These are phyloP conservation scores for Acronicta leporina DNA, from an alignment of 2,888 invertebrate species.

Conservation along the genomic window DNA sequence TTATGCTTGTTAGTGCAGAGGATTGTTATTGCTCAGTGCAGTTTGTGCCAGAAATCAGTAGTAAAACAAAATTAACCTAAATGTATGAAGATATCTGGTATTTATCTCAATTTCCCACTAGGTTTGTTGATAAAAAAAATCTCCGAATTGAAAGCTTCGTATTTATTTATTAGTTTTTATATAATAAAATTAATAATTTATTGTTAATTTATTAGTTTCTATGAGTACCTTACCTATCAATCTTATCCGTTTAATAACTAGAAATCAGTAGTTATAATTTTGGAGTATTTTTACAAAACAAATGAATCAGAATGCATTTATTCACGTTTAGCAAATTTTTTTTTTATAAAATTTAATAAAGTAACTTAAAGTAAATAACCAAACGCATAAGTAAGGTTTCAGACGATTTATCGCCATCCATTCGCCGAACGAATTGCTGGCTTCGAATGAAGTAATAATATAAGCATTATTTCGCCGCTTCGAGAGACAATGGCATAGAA, in stretches of 20 bases:
- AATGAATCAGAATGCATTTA: background rate
- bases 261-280: too few species aligned
- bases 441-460: constrained; percentile 23
- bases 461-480: constrained; percentile 11
- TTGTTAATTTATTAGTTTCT: too few species aligned
- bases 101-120: background rate
- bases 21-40: constrained; percentile 48
- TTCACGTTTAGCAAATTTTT: background rate
- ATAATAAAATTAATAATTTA: too few species aligned
- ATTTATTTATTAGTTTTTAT: too few species aligned
- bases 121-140: too few species aligned
- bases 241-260: too few species aligned
- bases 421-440: constrained; percentile 34
- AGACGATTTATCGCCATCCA: constrained; percentile 39
- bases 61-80: constrained; percentile 17
- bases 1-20: constrained; percentile 59
- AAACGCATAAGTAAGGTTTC: constrained; percentile 25
- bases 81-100: background rate
- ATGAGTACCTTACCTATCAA: too few species aligned
- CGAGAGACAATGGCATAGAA: background rate
- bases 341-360: background rate
- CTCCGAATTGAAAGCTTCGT: too few species aligned
- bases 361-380: constrained; percentile 32
- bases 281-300: background rate
- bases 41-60: constrained; percentile 35